A percentile compares a stretch with the other conserved stretches of the same genome.
These are phyloP conservation scores for Xestia xanthographa DNA, from an alignment of 2,888 invertebrate genomes.

Conservation along the genomic window DNA sequence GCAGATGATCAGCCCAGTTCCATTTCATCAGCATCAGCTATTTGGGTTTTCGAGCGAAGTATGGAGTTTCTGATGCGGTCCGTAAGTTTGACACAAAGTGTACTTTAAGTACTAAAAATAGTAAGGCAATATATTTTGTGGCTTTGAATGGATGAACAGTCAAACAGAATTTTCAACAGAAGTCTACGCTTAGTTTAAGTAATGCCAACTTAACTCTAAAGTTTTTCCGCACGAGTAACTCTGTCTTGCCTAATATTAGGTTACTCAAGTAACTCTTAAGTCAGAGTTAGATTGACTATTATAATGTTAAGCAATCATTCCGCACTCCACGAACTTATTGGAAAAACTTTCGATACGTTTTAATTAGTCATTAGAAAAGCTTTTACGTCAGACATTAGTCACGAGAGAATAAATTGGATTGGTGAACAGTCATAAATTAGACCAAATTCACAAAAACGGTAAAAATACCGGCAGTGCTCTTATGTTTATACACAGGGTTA, in stretches of 20 bases:
- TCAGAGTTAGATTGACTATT: too few relatives aligned
- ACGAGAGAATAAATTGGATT: not conserved
- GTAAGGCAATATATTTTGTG: not conserved
- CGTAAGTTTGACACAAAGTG: too few relatives aligned
- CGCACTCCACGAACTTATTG: not conserved
- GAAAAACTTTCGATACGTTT: not conserved
- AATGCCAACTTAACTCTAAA: not conserved
- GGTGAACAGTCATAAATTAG: not conserved
- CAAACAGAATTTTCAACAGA: not conserved
- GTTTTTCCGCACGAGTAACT: slow-evolving; percentile 8
- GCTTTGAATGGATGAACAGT: not conserved
- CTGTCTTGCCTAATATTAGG: not conserved
- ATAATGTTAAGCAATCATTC: slow-evolving; percentile 18
- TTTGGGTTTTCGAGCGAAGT: too few relatives aligned
- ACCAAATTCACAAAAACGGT: not conserved
- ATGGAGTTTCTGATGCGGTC: too few relatives aligned
- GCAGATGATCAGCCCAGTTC: too few relatives aligned
- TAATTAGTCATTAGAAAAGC: not conserved
- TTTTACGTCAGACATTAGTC: not conserved
- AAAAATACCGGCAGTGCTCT: not conserved
- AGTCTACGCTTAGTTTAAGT: not conserved
- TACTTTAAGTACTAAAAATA: not conserved
- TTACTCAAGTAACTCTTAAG: not conserved
- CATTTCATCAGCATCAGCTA: too few relatives aligned
- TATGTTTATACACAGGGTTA: not conserved